Evolutionary conservation across 1,140 invertebrate species (phyloP).

Genomic region (Zeugodacus cucurbitae): DNA sequence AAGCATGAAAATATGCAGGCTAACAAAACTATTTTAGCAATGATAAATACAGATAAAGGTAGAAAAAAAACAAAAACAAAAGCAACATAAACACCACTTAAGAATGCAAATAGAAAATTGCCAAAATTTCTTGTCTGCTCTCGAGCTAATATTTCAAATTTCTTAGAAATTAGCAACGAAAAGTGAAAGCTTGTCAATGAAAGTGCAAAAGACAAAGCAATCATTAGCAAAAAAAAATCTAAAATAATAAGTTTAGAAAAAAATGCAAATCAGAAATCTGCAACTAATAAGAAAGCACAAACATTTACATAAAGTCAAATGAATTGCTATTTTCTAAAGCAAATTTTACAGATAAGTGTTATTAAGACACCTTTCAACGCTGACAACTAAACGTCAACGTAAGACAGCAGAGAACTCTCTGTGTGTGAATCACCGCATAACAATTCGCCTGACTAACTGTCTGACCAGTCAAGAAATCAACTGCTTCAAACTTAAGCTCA

Average conservation of each 20-base stretch:
- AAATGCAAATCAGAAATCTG: not conserved
- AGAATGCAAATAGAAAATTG: not conserved
- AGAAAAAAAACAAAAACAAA: not conserved
- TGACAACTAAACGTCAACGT: not conserved
- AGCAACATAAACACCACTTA: not conserved
- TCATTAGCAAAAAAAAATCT: not conserved
- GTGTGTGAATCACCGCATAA: not conserved
- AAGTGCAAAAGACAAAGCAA: not conserved
- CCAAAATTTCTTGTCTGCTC: not conserved
- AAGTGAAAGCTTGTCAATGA: slow-evolving; percentile 14
- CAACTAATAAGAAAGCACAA: not conserved
- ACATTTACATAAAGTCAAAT: not conserved
- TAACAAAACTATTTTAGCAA: not conserved
- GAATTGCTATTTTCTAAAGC: not conserved
- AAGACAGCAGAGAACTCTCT: not conserved
- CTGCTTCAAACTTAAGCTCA: not conserved
- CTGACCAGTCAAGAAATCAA: not conserved
- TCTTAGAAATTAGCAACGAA: not conserved
- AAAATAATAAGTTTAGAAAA: not conserved
- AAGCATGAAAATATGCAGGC: no score
- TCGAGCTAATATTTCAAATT: not conserved
- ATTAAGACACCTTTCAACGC: not conserved
- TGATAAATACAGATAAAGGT: not conserved
- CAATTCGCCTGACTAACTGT: not conserved
- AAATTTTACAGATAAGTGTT: not conserved